These are phyloP conservation scores for Melanocharis versteri DNA, from an alignment of 2,113 vertebrate species.

Conservation along the genomic window DNA sequence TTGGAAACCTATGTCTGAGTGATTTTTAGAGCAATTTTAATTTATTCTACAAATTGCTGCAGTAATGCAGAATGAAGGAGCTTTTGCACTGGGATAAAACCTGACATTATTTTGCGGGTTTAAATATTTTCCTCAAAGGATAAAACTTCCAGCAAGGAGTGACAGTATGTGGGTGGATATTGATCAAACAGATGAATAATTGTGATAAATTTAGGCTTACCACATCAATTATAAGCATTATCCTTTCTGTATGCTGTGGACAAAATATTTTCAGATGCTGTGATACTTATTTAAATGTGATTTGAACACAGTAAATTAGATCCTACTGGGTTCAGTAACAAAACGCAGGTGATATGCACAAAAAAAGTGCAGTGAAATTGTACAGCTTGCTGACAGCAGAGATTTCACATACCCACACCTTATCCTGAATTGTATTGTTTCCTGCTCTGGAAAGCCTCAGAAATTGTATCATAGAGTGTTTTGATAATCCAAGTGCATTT, in stretches of 20 bases:
- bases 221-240: neutral
- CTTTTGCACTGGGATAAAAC: neutral
- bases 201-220: neutral
- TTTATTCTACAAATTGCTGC: slow-evolving; percentile 21
- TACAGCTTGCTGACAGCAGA: neutral
- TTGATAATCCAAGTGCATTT: neutral
- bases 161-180: neutral
- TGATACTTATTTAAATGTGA: neutral
- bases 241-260: neutral
- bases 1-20: neutral
- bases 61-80: neutral
- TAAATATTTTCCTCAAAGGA: neutral
- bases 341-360: neutral
- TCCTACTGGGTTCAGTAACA: neutral
- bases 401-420: neutral
- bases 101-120: neutral
- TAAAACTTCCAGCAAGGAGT: neutral
- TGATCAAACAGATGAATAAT: slow-evolving; percentile 27
- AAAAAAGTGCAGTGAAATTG: neutral
- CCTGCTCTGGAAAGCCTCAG: neutral
- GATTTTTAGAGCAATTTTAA: slow-evolving; percentile 22
- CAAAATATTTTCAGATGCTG: neutral
- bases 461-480: neutral
- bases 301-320: neutral
- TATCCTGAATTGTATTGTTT: neutral